phyloP scores from a whole-genome alignment of 2,888 invertebrate genomes.

The Aricia artaxerxes region DNA sequence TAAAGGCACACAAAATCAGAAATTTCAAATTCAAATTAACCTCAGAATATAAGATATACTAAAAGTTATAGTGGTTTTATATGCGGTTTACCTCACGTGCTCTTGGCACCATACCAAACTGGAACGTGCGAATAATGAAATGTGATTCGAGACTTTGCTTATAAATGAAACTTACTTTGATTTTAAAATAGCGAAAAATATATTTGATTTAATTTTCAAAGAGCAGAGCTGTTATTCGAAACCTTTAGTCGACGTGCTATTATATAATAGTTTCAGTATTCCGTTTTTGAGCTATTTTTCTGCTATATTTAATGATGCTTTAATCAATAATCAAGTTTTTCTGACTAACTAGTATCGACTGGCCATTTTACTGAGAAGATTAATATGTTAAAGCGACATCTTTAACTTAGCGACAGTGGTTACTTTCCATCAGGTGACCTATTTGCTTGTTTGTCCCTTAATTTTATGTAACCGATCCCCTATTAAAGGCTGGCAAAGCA shows the following conservation, averaged over 20 bases:
- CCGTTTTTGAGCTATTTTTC: background rate
- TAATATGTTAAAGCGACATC: no score
- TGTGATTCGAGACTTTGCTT: conserved; percentile 30
- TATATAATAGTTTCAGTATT: background rate
- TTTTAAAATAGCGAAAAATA: conserved; percentile 25
- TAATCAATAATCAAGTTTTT: background rate
- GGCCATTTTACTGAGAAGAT: background rate
- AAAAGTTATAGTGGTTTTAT: conserved; percentile 30
- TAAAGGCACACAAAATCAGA: conserved; percentile 20
- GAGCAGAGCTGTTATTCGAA: background rate
- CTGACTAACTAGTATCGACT: background rate
- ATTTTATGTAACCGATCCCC: no score
- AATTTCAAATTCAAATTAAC: conserved; percentile 27
- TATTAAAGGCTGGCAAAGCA: no score
- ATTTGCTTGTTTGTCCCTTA: no score
- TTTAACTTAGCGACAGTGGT: no score
- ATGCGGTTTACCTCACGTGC: conserved; percentile 30
- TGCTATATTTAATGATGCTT: background rate
- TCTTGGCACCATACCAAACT: conserved; percentile 31
- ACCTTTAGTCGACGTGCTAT: background rate
- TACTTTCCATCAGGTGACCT: no score
- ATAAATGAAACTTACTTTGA: conserved; percentile 30
- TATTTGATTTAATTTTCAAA: conserved; percentile 13
- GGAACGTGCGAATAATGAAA: conserved; percentile 29
- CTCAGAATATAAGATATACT: conserved; percentile 24